Evolutionary conservation across 2,888 invertebrate species (phyloP), one percentile per base, ranked within the genome.

Genomic region (Mycogona germanica): DNA sequence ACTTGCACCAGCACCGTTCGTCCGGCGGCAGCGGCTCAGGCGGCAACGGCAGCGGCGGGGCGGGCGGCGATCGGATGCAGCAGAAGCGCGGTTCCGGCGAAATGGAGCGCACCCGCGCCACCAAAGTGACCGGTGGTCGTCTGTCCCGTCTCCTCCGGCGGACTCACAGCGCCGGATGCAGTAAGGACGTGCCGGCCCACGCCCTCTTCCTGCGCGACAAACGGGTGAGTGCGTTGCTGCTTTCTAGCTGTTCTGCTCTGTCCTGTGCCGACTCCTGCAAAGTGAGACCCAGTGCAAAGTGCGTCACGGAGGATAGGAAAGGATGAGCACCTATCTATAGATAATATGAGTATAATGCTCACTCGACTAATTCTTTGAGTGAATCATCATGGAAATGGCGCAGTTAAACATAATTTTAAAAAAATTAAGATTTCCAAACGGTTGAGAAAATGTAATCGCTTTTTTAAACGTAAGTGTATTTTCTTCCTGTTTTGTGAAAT

Each of bases 141-240:
- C 26, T 57, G 26, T 35, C 55, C 26, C 30, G 53, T 17, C 55
- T 57, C 21, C 41, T 57, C 14, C 46, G 57, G 12, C 51, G 57
- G 17, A 57, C 57, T 14, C 57, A 57, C 23, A 56, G 55, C 28
- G 57, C 57, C 3, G 70, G 70, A 21, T 67, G 68, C 58, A 65
- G 65, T 23, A 67, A 68, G 55, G 68, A 70, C 53, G 64, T 69
- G 2, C 67, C 70, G 3, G 64, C 66, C 1, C 66, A 70, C 61
- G 67, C 68, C 9, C 64, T 67, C 29, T 69, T 69, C 56, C 56
- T 68, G 23, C 60, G 52, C 25, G 55, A 57, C 19, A 55, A 49
- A 46, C 28, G 32, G 55, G 57, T 57, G 26, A 57, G 55, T 54
- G 7, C 7, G 12, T 2, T 45, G 9, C 12, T 45, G 19, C 26